Conservation (phyloP, 64 coral and sea anemone genomes). For the Acropora yongei region DNA sequence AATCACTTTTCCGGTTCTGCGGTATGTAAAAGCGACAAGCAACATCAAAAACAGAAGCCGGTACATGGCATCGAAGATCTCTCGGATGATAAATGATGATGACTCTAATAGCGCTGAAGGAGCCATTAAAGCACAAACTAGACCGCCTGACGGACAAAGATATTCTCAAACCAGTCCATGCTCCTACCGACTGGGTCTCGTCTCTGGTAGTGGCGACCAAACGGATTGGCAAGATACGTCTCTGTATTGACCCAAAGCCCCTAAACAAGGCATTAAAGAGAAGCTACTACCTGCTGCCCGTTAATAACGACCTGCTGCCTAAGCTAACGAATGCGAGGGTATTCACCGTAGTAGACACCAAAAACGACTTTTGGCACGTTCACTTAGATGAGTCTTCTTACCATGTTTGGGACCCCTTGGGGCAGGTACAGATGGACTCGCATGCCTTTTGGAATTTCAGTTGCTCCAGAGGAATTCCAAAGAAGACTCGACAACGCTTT, state of each 20-base stretch:
- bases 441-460: conserved; percentile 58
- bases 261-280: conserved; percentile 47
- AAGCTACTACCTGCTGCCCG: conserved; percentile 42
- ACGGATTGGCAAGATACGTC: conserved; percentile 45
- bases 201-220: conserved; percentile 61
- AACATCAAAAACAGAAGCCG: too few species aligned
- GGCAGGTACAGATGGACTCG: conserved; percentile 67
- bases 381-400: conserved; percentile 47
- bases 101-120: conserved; percentile 45
- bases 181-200: conserved; percentile 61
- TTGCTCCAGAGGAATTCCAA: conserved; percentile 61
- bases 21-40: too few species aligned
- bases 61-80: too few species aligned
- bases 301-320: conserved; percentile 40
- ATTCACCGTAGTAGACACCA: conserved; percentile 50
- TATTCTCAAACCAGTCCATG: conserved; percentile 42
- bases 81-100: too few species aligned
- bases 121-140: conserved; percentile 54
- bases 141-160: conserved; percentile 44
- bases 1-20: too few species aligned
- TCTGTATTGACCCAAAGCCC: conserved; percentile 65
- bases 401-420: conserved; percentile 66
- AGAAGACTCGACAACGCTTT: conserved; percentile 23
- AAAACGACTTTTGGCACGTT: conserved; percentile 63
- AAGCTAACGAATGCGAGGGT: conserved; percentile 52